Evolutionary conservation across 2,888 invertebrate genomes (phyloP).

Genomic region (Hypselothyrea guttata): DNA sequence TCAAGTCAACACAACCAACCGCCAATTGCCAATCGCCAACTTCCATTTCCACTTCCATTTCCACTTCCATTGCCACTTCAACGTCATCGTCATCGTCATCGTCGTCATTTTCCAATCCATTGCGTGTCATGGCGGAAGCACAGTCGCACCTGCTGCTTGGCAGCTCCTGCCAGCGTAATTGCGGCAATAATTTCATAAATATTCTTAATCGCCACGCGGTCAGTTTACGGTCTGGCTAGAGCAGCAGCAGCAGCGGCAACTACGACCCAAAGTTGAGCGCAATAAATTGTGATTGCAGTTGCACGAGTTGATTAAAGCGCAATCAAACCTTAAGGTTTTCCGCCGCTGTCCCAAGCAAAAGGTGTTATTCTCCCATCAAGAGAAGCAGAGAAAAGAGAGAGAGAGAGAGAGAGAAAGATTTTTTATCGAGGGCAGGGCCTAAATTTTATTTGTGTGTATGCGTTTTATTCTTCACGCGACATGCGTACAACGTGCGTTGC

Average conservation of each 20-base stretch:
- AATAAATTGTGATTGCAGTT: constrained; percentile 45
- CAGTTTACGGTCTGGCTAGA: constrained; percentile 39
- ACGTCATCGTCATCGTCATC: not conserved
- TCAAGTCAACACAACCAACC: constrained; percentile 22
- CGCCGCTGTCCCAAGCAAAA: constrained; percentile 3
- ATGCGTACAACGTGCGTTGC: constrained; percentile 56
- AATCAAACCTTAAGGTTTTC: constrained; percentile 45
- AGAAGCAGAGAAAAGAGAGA: not conserved
- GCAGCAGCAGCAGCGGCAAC: not conserved
- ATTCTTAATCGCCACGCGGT: constrained; percentile 51
- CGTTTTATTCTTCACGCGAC: constrained; percentile 37
- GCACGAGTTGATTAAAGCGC: constrained; percentile 58
- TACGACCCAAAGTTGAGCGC: constrained; percentile 1
- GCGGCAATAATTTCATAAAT: constrained; percentile 73
- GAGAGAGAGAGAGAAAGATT: no score
- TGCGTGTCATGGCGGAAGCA: constrained; percentile 44
- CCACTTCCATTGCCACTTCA: no score
- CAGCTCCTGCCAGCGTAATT: constrained; percentile 50
- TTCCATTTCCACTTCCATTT: constrained; percentile 2
- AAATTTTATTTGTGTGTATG: constrained; percentile 6
- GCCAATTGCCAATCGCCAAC: constrained; percentile 10
- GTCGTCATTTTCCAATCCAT: constrained; percentile 25
- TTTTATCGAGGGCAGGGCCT: constrained; percentile 34
- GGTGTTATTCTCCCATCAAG: not conserved
- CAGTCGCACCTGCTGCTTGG: constrained; percentile 22